phyloP scores from a whole-genome alignment of 2,797 vertebrate species.

The Smutsia gigantea region DNA sequence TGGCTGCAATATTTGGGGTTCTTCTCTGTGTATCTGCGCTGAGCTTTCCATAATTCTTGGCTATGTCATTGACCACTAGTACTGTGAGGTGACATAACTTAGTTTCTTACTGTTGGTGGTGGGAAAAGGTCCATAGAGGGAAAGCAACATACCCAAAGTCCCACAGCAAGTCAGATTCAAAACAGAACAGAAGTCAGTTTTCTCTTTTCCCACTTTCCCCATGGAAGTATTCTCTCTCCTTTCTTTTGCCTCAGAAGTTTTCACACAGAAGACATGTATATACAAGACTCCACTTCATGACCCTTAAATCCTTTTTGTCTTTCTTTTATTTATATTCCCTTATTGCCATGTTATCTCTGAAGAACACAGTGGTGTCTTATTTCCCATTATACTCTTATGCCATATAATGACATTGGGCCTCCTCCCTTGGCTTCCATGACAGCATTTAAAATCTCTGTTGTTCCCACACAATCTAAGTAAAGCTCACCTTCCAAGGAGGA shows the following conservation, averaged over 20 bases:
- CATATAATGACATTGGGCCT: background rate
- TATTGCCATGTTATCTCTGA: background rate
- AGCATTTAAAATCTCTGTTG: background rate
- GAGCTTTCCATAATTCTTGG: background rate
- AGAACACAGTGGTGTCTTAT: background rate
- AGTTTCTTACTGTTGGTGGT: background rate
- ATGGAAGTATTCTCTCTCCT: background rate
- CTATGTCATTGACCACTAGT: background rate
- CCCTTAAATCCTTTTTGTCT: background rate
- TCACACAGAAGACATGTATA: background rate
- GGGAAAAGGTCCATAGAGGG: background rate
- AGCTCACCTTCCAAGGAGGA: slow-evolving; percentile 49
- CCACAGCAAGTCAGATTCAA: background rate
- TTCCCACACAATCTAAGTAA: background rate
- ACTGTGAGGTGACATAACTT: background rate
- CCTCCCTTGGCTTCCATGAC: background rate
- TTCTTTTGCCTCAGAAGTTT: background rate
- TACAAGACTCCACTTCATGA: background rate
- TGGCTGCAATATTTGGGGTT: background rate
- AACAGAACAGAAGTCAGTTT: background rate
- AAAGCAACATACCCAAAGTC: background rate
- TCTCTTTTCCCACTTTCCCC: background rate
- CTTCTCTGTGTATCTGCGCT: background rate
- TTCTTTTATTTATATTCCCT: background rate
- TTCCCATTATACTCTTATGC: no score